Evolutionary conservation across 2,113 vertebrate species (phyloP).

Genomic region (Etheostoma spectabile): DNA sequence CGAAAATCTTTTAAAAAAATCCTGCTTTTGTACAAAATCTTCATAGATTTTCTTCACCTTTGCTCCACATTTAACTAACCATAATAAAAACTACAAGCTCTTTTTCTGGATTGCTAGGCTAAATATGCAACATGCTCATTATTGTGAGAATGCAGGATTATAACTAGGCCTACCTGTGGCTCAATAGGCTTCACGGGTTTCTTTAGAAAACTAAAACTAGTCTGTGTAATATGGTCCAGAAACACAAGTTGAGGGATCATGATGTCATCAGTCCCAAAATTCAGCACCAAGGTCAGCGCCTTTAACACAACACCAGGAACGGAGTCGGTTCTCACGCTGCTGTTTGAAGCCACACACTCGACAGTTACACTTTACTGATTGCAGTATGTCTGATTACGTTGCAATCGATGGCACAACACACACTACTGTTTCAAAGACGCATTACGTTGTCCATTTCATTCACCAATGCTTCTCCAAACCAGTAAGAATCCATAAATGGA

Average conservation of each 20-base stretch:
- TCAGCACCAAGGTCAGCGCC: constrained; percentile 78
- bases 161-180: not conserved
- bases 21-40: not conserved
- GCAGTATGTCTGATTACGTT: not conserved
- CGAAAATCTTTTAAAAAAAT: not conserved
- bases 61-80: not conserved
- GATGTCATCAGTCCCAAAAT: constrained; percentile 4
- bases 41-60: not conserved
- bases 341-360: not conserved
- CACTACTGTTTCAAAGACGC: not conserved
- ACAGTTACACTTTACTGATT: not conserved
- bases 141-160: not conserved
- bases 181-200: not conserved
- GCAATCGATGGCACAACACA: not conserved
- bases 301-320: not conserved
- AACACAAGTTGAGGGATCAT: not conserved
- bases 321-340: not conserved
- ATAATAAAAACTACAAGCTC: not conserved
- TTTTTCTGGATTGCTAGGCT: not conserved
- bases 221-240: not conserved
- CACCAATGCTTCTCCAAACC: not conserved
- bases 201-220: not conserved
- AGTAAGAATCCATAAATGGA: not conserved
- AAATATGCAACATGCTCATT: not conserved
- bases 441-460: not conserved